These are phyloP conservation scores for Bambusicola thoracicus DNA, from an alignment of 2,113 vertebrate genomes.

Conservation along the genomic window DNA sequence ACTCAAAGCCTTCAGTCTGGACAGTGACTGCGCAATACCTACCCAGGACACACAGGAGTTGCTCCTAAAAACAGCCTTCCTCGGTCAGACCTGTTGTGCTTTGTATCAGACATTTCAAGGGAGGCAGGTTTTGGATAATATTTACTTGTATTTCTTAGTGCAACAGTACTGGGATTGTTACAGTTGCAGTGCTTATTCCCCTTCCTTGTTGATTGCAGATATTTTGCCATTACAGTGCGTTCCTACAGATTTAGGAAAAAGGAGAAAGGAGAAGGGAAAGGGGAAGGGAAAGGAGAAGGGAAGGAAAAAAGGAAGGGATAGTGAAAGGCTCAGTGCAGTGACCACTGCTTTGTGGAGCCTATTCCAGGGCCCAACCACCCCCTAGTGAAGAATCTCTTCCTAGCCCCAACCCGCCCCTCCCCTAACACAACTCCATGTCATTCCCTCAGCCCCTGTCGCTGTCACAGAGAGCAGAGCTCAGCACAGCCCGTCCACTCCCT, in stretches of 20 bases:
- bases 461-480: background rate
- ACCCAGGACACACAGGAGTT: background rate
- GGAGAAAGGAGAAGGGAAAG: too few relatives aligned
- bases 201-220: background rate
- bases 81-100: background rate
- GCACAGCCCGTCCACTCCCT: too few relatives aligned
- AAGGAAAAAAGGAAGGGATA: background rate
- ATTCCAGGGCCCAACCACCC: background rate
- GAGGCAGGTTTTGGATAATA: background rate
- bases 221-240: background rate
- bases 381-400: background rate
- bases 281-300: background rate
- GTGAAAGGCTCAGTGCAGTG: background rate
- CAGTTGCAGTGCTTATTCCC: background rate
- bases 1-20: background rate
- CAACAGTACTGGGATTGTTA: background rate
- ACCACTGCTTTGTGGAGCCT: background rate
- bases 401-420: background rate
- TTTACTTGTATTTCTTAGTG: background rate
- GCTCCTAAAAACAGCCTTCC: background rate
- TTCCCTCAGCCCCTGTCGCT: background rate
- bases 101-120: fast-evolving
- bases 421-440: background rate
- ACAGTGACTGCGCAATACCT: background rate
- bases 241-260: background rate